Evolutionary conservation across 2,888 invertebrate species (phyloP), one percentile per base, ranked within the genome.

Genomic region (Arge pagana): DNA sequence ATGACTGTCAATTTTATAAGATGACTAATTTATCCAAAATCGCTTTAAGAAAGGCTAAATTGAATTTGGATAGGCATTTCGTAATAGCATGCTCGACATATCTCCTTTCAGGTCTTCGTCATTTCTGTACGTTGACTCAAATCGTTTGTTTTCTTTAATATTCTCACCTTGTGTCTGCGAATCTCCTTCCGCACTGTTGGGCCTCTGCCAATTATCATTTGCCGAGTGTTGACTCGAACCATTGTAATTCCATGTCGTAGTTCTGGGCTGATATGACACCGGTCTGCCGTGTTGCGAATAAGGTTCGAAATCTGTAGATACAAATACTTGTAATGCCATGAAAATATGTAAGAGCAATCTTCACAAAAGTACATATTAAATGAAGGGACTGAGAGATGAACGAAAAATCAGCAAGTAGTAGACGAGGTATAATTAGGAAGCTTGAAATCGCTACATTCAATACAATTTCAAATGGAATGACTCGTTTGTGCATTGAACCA

Each of bases 231-330:
- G 72, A 37, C 71, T 67, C 13, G 72, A 71, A 45, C 77, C 77
- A 40, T 77, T 77, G 31, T 76, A 68, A 59, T 71, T 74, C 1
- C 70, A 56, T 0, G 69, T 69, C 10, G 66, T 57, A 36, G 67
- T 66, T 10, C 68, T 60, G 49, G 66, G 72, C 43, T 76, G 76
- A 52, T 72, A 77, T 4, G 74, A 70, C 21, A 71, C 70, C 8
- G 76, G 68, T 53, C 76, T 68, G 21, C 60, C 59, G 54, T 65
- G 68, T 24, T 63, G 64, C 4, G 60, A 50, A 40, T 70, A 66
- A 41, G 70, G 66, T 19, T 74, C 73, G 10, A 61, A 48, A 45
- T 76, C 74, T 72, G 21, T 13, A 3, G 5, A 56, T 21, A 42
- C 30, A 41, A 21, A 36, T 26, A 35, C 49, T 10, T 35, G 21